A percentile compares a stretch with the other conserved stretches of the same genome.
Evolutionary conservation across 2,113 vertebrate genomes (phyloP).

Genomic region (Cynopterus brachyotis): DNA sequence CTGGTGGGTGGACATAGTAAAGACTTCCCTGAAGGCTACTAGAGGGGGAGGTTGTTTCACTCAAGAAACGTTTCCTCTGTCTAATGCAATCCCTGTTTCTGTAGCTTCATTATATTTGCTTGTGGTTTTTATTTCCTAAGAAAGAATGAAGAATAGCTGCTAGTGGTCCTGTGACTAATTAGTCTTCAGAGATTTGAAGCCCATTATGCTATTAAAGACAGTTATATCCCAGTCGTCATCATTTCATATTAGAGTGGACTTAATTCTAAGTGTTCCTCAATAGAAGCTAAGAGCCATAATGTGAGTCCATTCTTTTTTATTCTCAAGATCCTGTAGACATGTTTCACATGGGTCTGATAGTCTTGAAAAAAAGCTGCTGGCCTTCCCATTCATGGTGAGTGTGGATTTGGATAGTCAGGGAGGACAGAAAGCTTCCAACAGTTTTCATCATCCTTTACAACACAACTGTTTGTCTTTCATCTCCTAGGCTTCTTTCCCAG

Average conservation of each 20-base stretch:
- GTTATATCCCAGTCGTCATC: neutral
- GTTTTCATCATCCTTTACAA: neutral
- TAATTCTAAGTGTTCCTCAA: neutral
- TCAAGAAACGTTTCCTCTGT: neutral
- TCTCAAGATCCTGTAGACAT: neutral
- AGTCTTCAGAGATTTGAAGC: neutral
- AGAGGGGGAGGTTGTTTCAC: neutral
- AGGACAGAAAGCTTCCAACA: neutral
- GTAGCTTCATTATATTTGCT: neutral
- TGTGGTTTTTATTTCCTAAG: neutral
- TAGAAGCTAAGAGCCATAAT: neutral
- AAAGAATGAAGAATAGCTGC: neutral
- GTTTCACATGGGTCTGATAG: neutral
- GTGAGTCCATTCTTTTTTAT: neutral
- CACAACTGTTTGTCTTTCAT: neutral
- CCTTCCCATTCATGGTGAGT: neutral
- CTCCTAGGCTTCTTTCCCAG: neutral
- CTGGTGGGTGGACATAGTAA: neutral
- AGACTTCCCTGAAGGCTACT: neutral
- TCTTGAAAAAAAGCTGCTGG: neutral
- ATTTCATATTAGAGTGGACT: neutral
- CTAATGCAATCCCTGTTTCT: neutral
- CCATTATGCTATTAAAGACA: neutral
- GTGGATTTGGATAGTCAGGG: neutral
- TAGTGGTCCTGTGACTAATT: neutral